Percentiles rank a stretch among this genome's conserved stretches.
Evolutionary conservation across 2,113 vertebrate species (phyloP).

Genomic region (Eretmochelys imbricata): DNA sequence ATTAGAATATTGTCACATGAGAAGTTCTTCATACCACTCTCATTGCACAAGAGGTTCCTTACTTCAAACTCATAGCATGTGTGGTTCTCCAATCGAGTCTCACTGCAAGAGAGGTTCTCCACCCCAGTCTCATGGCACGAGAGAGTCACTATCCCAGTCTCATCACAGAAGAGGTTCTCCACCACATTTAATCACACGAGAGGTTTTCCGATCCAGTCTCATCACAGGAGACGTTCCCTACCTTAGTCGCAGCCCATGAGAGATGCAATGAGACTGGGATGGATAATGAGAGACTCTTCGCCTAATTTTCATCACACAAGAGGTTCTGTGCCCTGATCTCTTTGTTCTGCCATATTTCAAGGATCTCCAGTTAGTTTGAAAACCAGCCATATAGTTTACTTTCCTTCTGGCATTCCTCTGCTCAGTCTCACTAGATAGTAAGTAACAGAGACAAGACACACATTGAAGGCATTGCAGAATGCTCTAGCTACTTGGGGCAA

Average conservation of each 20-base stretch:
- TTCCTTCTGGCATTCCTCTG: neutral
- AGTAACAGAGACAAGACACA: neutral
- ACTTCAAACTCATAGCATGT: neutral
- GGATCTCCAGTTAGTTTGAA: neutral
- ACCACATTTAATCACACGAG: neutral
- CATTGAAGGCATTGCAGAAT: neutral
- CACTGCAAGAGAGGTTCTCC: neutral
- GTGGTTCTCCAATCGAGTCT: neutral
- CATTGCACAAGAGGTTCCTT: fast-evolving
- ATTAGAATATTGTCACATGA: neutral
- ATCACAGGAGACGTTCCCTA: fast-evolving
- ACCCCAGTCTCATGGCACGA: neutral
- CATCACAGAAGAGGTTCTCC: neutral
- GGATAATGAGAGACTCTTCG: neutral
- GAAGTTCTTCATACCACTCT: neutral
- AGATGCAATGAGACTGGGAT: neutral
- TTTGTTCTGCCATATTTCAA: neutral
- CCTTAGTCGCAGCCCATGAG: neutral
- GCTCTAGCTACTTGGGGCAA: neutral
- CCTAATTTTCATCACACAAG: neutral
- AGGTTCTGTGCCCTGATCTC: neutral
- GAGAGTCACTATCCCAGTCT: neutral
- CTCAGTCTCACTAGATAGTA: neutral
- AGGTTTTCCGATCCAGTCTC: neutral
- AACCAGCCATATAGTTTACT: neutral